phyloP scores from a whole-genome alignment of 2,113 vertebrate genomes.

The Microcebus griseorufus region DNA sequence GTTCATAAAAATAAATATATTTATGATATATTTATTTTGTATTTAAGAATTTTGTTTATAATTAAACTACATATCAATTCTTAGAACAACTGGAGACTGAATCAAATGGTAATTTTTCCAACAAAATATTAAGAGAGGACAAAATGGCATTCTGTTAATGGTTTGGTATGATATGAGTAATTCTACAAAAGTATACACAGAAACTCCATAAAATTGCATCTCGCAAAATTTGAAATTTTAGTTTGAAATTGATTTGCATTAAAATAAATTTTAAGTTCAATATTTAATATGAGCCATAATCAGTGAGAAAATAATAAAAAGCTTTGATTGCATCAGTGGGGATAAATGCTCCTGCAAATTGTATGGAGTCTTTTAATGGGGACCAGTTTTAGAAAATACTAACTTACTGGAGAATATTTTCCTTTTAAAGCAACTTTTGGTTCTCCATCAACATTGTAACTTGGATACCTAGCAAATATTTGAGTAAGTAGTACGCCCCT shows the following conservation, averaged over 20 bases:
- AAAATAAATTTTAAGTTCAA: slow-evolving; percentile 11
- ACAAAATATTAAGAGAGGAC: neutral
- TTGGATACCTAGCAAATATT: neutral
- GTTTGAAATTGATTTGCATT: neutral
- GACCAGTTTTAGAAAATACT: neutral
- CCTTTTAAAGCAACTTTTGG: neutral
- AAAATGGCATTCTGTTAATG: neutral
- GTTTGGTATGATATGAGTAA: neutral
- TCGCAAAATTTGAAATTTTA: neutral
- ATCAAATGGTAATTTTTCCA: neutral
- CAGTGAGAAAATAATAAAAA: neutral
- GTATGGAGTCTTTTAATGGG: neutral
- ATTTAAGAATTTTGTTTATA: neutral
- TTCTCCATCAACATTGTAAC: neutral
- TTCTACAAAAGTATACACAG: neutral
- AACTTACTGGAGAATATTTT: neutral
- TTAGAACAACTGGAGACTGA: neutral
- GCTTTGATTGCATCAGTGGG: neutral
- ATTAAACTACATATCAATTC: neutral
- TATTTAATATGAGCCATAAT: neutral
- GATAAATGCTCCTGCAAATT: neutral
- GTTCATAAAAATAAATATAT: neutral
- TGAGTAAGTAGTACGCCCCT: neutral
- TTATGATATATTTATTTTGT: neutral
- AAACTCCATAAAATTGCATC: neutral